Evolutionary conservation across 2,888 invertebrate genomes (phyloP).

Genomic region (Yponomeuta cagnagella): DNA sequence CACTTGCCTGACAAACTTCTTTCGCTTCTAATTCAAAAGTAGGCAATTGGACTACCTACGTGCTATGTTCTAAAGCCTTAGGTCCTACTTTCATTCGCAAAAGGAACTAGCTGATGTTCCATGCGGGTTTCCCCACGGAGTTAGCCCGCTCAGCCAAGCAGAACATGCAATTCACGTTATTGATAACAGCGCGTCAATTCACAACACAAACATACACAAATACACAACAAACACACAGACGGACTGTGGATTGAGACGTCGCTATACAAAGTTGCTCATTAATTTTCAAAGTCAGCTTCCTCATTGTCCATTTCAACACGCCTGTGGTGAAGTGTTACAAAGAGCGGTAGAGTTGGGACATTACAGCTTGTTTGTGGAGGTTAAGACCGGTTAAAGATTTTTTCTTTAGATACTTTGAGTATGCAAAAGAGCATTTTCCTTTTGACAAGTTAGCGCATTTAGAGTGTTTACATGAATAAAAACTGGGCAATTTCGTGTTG

Average conservation of each 20-base stretch:
- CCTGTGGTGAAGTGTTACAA: not conserved
- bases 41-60: too few relatives aligned
- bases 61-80: too few relatives aligned
- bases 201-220: conserved; percentile 5
- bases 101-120: too few relatives aligned
- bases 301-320: conserved; percentile 7
- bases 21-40: too few relatives aligned
- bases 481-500: too few relatives aligned
- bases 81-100: too few relatives aligned
- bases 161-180: not conserved
- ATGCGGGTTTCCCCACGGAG: not conserved
- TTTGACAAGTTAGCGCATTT: too few relatives aligned
- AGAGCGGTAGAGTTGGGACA: conserved; percentile 11
- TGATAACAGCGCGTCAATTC: not conserved
- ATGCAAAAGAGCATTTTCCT: too few relatives aligned
- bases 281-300: conserved; percentile 57
- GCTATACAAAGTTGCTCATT: conserved; percentile 52
- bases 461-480: too few relatives aligned
- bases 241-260: conserved; percentile 44
- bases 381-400: not conserved
- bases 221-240: conserved; percentile 19
- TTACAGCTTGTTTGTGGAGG: not conserved
- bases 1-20: too few relatives aligned
- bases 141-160: not conserved
- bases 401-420: not conserved